phyloP scores from a whole-genome alignment of 2,797 vertebrate species.

The Poecilia gillii region DNA sequence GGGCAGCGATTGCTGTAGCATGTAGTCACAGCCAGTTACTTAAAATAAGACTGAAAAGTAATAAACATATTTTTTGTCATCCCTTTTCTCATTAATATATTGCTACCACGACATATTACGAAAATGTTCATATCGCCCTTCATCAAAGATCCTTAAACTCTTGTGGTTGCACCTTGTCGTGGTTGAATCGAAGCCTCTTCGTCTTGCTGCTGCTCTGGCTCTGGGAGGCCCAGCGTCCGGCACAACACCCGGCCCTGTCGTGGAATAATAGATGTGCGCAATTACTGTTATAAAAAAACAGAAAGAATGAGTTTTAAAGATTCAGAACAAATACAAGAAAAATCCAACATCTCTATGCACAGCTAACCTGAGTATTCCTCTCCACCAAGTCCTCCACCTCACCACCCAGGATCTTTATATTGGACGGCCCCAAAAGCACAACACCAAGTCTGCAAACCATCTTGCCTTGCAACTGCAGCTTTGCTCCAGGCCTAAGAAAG shows the following conservation, averaged over 20 bases:
- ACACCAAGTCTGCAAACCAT: slow-evolving; percentile 89
- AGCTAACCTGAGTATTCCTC: slow-evolving; percentile 78
- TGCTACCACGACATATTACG: neutral
- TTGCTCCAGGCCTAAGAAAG: slow-evolving; percentile 86
- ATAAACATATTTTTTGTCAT: neutral
- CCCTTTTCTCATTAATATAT: neutral
- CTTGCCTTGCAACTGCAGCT: slow-evolving; percentile 89
- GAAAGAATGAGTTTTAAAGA: neutral
- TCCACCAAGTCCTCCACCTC: slow-evolving; percentile 91
- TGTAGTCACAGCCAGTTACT: neutral
- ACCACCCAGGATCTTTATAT: slow-evolving; percentile 91
- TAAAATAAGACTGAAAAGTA: neutral
- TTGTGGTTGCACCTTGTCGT: slow-evolving; percentile 53
- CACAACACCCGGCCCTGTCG: slow-evolving; percentile 86
- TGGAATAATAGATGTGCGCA: neutral
- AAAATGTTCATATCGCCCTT: neutral
- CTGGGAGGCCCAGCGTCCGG: slow-evolving; percentile 86
- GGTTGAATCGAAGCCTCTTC: slow-evolving; percentile 23
- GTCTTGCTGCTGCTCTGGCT: slow-evolving; percentile 65
- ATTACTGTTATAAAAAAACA: neutral
- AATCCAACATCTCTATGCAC: neutral
- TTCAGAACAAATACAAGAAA: neutral
- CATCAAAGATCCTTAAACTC: neutral
- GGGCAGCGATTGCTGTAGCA: neutral
- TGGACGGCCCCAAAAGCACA: slow-evolving; percentile 89